Base-by-base conservation (phyloP, 64 coral and sea anemone genomes). In the Montipora foliosa region DNA sequence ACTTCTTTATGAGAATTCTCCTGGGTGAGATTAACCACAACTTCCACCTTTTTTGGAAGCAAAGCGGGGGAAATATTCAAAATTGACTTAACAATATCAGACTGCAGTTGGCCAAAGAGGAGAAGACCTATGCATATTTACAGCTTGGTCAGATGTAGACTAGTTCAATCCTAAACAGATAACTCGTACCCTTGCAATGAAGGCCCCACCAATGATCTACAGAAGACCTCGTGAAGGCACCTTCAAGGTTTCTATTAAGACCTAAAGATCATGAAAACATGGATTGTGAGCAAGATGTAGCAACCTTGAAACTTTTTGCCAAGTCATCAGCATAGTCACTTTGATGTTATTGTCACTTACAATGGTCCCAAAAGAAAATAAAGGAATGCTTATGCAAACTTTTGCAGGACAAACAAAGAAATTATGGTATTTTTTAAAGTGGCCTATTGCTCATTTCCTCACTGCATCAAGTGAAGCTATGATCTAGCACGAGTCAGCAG, bases 81-180 rank as follows among this genome's bases (percentile, higher is more conserved):
- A 94, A 25, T 52, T 81, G 48, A 68, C 88, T 29, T 76, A 89
- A 49, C 44, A 48, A 24, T 91, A 47, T 20, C 73, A 90, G 22
- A 20, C 76, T 61, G 59, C 29, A 95, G 74, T 13, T 76, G 8
- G 75, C 91, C 51, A 95, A 91, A 49, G 81, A 87, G 52, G 94
- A 91, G 3, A 95, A 95, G 50, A 37, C 55, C 5, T 89, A 83
- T 66, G 48, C 29, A 25, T 90, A 82, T 21, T 90, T 89, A 51
- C 75, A 15, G 52, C 44, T 5, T 29, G 49, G 45, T 21, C 49
- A 72, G 88, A 80, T 50, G 67, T 71, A 17, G 46, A 79, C 57
- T 67, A 78, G 19, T 81, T 87, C 58, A 15, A 91, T 78, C 94
- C 94, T 5, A 95, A 95, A 73, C 80, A 91, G n/a, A 91, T 95